A percentile compares a stretch with the other conserved stretches of the same genome.
Conservation (phyloP, 2,888 invertebrate genomes). For the Lymantria dispar region DNA sequence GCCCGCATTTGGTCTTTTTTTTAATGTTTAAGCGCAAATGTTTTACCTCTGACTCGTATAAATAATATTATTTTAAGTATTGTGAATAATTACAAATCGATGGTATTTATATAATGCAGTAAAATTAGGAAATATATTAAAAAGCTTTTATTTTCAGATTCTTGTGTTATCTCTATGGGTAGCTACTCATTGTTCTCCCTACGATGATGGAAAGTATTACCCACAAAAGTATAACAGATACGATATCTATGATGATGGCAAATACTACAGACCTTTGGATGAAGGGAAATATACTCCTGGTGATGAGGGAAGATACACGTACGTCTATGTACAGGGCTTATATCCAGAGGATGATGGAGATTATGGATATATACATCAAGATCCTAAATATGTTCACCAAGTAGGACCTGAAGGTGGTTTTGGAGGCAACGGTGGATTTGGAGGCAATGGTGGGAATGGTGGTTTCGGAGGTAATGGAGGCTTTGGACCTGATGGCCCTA, state of each 20-base stretch:
- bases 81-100: not conserved
- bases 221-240: conserved; percentile 52
- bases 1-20: conserved; percentile 1
- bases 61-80: not conserved
- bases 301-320: conserved; percentile 78
- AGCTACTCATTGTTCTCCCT: conserved; percentile 48
- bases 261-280: conserved; percentile 62
- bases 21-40: not conserved
- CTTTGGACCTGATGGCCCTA: conserved; percentile 35
- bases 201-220: conserved; percentile 62
- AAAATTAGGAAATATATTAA: not conserved
- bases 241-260: conserved; percentile 54
- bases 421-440: conserved; percentile 39
- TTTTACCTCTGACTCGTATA: not conserved
- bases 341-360: conserved; percentile 68
- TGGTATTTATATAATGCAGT: not conserved
- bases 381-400: conserved; percentile 73
- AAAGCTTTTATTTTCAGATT: conserved; percentile 46
- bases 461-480: conserved; percentile 48
- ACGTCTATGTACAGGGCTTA: conserved; percentile 61
- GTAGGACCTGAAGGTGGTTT: conserved; percentile 57
- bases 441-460: conserved; percentile 10
- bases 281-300: conserved; percentile 81
- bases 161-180: conserved; percentile 45
- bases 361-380: conserved; percentile 73